Evolutionary conservation across 2,797 vertebrate species (phyloP).

Genomic region (Sarcophilus harrisii): DNA sequence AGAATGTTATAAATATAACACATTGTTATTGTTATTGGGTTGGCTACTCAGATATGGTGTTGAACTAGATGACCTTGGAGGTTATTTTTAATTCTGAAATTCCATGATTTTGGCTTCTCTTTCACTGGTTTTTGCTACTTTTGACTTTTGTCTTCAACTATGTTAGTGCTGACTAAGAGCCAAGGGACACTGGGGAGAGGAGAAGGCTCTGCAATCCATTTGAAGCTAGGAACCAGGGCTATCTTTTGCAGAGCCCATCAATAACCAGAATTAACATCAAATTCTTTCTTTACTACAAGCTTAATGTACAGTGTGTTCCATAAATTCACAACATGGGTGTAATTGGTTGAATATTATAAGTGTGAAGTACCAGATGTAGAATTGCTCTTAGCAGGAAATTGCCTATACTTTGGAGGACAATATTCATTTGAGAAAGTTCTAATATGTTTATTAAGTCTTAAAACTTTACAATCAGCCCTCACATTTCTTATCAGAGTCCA

Average conservation of each 20-base stretch:
- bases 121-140: background rate
- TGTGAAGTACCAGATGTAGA: background rate
- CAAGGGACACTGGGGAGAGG: background rate
- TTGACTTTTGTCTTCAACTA: background rate
- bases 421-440: background rate
- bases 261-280: background rate
- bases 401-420: background rate
- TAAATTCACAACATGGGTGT: background rate
- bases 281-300: background rate
- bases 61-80: background rate
- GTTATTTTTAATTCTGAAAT: background rate
- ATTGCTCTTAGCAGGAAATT: background rate
- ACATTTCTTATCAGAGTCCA: background rate
- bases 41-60: background rate
- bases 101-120: background rate
- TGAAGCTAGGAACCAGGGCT: background rate
- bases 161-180: background rate
- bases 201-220: background rate
- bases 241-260: background rate
- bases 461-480: background rate
- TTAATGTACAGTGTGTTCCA: background rate
- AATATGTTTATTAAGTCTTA: background rate
- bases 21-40: background rate
- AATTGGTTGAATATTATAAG: constrained; percentile 4
- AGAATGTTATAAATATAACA: background rate